Base-by-base conservation (phyloP, 2,797 vertebrate genomes). In the Myiotriccus ornatus region DNA sequence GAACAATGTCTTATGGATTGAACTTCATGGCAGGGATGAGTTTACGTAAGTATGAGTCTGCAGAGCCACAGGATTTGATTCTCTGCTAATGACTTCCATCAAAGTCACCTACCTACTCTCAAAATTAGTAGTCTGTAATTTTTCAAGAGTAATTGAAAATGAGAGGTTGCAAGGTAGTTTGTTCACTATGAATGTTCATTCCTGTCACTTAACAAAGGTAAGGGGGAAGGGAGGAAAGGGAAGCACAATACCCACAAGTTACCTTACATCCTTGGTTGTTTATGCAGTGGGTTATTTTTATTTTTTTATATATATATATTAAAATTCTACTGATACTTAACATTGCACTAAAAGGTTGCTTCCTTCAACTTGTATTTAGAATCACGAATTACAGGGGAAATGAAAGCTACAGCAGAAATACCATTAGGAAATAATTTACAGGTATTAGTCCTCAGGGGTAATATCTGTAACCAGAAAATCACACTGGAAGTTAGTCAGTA, bases 321-420 rank as follows among this genome's bases (percentile, higher is more conserved):
- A 85, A 86, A 90, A 88, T 89, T 95, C 91, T 96, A 89, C 91
- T 95, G 84, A 90, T 94, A 79, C 79, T 89, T 97, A 97, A 97
- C 57, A 47, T 95, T 97, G 91, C 90, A 97, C 95, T 98, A 97
- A 96, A 95, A 91, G 65, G 56, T 90, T 92, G 68, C 79, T 96
- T 96, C 94, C 81, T 93, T 90, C 87, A 88, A 46, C 43, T 92
- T 94, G 68, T 92, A 80, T 93, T 97, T 97, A 97, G 94, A 92
- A 93, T 89, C 96, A 95, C 81, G 71, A 95, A 95, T 95, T 95
- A 78, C 50, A 85, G 93, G 84, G 35, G 74, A 93, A 94, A 78
- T 83, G 70, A 80, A 83, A 91, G 41, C 50, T 89, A 55, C 47
- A 76, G 44, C 35, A 94, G 90, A 82, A 89, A 74, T 82, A 75